Conservation (phyloP, 2,888 invertebrate genomes). For the Seira musarum region DNA sequence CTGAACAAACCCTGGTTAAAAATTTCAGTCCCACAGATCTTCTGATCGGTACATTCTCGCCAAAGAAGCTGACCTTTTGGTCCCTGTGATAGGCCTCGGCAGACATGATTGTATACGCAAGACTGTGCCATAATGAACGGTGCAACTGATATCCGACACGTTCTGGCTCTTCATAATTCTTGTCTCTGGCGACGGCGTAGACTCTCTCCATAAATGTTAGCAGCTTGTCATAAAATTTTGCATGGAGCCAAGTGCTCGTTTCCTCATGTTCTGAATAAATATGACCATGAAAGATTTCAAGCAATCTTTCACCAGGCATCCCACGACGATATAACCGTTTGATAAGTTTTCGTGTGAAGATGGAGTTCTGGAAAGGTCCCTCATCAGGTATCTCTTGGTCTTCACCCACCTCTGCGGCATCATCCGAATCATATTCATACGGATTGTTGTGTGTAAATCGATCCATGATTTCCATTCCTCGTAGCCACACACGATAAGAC, state of each 20-base stretch:
- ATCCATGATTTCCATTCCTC: constrained; percentile 59
- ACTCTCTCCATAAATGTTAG: constrained; percentile 55
- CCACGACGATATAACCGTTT: constrained; percentile 49
- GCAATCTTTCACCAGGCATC: constrained; percentile 43
- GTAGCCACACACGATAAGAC: constrained; percentile 41
- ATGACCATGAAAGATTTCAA: constrained; percentile 55
- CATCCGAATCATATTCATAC: constrained; percentile 48
- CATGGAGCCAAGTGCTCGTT: constrained; percentile 52
- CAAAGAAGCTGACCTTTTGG: constrained; percentile 67
- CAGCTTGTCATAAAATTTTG: constrained; percentile 54
- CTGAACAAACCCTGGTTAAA: constrained; percentile 56
- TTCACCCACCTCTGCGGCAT: constrained; percentile 44
- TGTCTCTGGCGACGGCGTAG: constrained; percentile 48
- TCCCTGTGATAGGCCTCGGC: constrained; percentile 79
- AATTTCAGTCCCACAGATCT: constrained; percentile 63
- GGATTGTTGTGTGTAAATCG: constrained; percentile 49
- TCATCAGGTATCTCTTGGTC: constrained; percentile 43
- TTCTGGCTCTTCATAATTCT: constrained; percentile 44
- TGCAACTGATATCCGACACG: constrained; percentile 42
- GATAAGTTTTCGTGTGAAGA: constrained; percentile 52
- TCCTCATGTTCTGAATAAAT: constrained; percentile 54
- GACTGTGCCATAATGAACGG: constrained; percentile 76
- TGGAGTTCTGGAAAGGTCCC: constrained; percentile 54
- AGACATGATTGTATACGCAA: constrained; percentile 84
- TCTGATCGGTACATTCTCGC: constrained; percentile 66